Base-by-base conservation (phyloP, 1,140 invertebrate species). In the Eriosoma lanigerum region DNA sequence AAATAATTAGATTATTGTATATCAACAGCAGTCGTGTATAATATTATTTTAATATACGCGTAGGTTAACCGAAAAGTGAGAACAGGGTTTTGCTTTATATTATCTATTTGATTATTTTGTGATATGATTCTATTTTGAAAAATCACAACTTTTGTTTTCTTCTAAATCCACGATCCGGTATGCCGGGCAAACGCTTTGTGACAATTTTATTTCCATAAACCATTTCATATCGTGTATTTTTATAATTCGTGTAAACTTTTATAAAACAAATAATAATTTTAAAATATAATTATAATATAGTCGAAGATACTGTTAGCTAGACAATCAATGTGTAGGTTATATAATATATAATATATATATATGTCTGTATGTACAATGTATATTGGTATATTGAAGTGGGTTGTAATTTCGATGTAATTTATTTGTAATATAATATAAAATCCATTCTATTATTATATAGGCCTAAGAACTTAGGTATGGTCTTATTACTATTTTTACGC, bases 291-390 rank as follows among this genome's bases (percentile, higher is more conserved):
- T 38, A 38, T 60, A 15, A 56, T 44, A 44, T 48, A 76, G 60
- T 60, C 56, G 56, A 46, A 76, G 10, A 56, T n/a, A 15, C 38
- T 58, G 50, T 78, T 78, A 78, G 75, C 75, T 78, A 78, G 75
- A 78, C 75, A 78, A 78, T 78, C 75, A 78, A 75, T 29, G 75
- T 29, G 56, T 62, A 75, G 72, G 72, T 56, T 44, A 76, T 24
- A 12, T 48, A n/a, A 24, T 58, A 12, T 58, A 26, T 60, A 29
- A 38, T 38, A 38, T 38, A 38, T 38, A 38, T 38, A 8, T 38
- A 8, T 4, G 32, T 38, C 8, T 38, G 32, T 38, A 38, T 38
- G 8, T 38, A 38, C 8, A 38, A 38, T 38, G 8, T 38, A 38
- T 38, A 38, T 38, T 3, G 3, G 32, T 60, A 29, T 72, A 15